A percentile compares a stretch with the other conserved stretches of the same genome.
Evolutionary conservation across 2,888 invertebrate genomes (phyloP).

Genomic region (Brenthis daphne): DNA sequence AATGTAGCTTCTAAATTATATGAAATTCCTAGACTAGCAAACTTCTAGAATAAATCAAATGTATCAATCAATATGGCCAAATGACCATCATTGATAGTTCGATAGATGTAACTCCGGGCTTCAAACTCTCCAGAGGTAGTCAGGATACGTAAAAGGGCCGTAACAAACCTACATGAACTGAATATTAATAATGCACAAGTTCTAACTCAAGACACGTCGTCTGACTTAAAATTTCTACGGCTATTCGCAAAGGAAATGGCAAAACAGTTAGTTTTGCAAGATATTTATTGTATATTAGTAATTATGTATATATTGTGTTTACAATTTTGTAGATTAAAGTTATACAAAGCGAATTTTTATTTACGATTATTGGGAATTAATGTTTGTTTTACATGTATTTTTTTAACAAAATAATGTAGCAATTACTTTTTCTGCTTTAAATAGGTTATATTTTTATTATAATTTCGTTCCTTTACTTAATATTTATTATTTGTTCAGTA

Average conservation of each 20-base stretch:
- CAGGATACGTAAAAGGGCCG: conserved; percentile 43
- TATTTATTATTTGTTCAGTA: too few species aligned
- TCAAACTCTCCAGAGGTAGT: conserved; percentile 30
- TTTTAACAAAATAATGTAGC: too few species aligned
- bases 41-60: conserved; percentile 17
- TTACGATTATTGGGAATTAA: too few species aligned
- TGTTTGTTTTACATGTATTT: too few species aligned
- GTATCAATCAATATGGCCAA: conserved; percentile 24
- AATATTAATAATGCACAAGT: conserved; percentile 43
- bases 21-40: conserved; percentile 17
- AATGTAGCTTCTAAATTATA: conserved; percentile 10
- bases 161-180: conserved; percentile 40
- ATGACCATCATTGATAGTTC: conserved; percentile 27
- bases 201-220: conserved; percentile 58
- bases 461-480: too few species aligned
- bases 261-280: conserved; percentile 63
- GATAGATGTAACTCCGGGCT: conserved; percentile 26
- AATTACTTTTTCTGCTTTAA: too few species aligned
- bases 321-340: too few species aligned
- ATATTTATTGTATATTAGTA: conserved; percentile 40
- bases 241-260: conserved; percentile 68
- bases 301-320: not conserved
- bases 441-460: too few species aligned
- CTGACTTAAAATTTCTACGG: conserved; percentile 67
- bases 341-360: too few species aligned